Conservation (phyloP, 2,113 vertebrate genomes). For the Etheostoma spectabile region DNA sequence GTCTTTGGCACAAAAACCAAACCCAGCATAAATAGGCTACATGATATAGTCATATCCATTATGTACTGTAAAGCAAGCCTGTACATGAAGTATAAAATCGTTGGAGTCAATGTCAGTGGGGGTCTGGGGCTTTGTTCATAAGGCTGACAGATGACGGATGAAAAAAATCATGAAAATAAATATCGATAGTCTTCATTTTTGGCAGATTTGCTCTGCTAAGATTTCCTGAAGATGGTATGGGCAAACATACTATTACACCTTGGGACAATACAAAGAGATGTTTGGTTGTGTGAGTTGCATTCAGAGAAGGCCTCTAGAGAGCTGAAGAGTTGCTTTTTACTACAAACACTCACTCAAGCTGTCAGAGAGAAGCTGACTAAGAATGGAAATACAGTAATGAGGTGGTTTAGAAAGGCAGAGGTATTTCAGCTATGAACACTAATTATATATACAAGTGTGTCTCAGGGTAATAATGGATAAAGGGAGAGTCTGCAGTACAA, state of each 20-base stretch:
- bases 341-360: constrained; percentile 31
- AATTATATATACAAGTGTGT: constrained; percentile 34
- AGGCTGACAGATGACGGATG: too few relatives aligned
- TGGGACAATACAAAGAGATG: constrained; percentile 27
- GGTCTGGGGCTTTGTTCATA: too few relatives aligned
- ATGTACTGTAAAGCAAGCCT: background rate
- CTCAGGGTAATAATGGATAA: background rate
- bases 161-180: background rate
- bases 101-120: too few relatives aligned
- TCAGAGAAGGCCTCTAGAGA: constrained; percentile 36
- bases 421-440: constrained; percentile 18
- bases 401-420: constrained; percentile 32
- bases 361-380: constrained; percentile 40
- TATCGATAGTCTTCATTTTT: background rate
- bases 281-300: constrained; percentile 38
- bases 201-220: background rate
- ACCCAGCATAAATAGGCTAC: background rate
- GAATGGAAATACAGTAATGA: constrained; percentile 35
- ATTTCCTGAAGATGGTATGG: background rate
- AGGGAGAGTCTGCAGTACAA: background rate
- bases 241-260: background rate
- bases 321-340: constrained; percentile 52
- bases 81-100: too few relatives aligned
- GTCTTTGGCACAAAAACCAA: background rate
- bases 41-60: background rate